These are phyloP conservation scores for Netelia melanura DNA, from an alignment of 2,888 invertebrate genomes.

Conservation along the genomic window DNA sequence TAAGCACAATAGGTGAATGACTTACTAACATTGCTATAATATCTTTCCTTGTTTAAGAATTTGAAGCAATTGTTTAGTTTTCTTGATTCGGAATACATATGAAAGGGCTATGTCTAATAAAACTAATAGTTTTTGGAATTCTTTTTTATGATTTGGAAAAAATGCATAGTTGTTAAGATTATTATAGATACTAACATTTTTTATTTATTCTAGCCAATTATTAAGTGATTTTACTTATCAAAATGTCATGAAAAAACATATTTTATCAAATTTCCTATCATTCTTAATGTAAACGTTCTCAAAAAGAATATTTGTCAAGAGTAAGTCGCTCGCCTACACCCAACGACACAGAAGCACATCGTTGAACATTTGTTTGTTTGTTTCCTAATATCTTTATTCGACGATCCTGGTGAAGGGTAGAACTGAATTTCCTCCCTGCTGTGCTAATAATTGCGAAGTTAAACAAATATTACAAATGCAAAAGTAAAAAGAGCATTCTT, in stretches of 20 bases:
- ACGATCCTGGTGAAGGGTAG: slow-evolving; percentile 34
- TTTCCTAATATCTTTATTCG: slow-evolving; percentile 28
- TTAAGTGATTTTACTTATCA: too few species aligned
- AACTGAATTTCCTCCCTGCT: slow-evolving; percentile 43
- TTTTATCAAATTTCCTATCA: not conserved
- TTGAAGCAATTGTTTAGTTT: too few species aligned
- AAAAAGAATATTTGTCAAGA: not conserved
- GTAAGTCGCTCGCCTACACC: not conserved
- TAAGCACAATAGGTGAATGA: slow-evolving; percentile 14
- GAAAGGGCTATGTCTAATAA: too few species aligned
- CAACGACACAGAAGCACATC: slow-evolving; percentile 7
- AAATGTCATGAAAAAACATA: not conserved
- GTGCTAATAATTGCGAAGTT: slow-evolving; percentile 22
- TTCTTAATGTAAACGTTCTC: not conserved
- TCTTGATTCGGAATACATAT: too few species aligned
- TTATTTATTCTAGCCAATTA: too few species aligned
- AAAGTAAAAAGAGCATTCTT: not conserved
- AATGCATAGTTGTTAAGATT: too few species aligned
- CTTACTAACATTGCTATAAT: not conserved
- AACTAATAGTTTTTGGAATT: too few species aligned
- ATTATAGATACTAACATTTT: too few species aligned
- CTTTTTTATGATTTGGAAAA: too few species aligned
- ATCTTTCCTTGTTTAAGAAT: not conserved
- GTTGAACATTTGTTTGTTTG: slow-evolving; percentile 19
- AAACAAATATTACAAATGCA: slow-evolving; percentile 17